Conservation (phyloP, 1,140 invertebrate genomes). For the Platorchestia sp. region DNA sequence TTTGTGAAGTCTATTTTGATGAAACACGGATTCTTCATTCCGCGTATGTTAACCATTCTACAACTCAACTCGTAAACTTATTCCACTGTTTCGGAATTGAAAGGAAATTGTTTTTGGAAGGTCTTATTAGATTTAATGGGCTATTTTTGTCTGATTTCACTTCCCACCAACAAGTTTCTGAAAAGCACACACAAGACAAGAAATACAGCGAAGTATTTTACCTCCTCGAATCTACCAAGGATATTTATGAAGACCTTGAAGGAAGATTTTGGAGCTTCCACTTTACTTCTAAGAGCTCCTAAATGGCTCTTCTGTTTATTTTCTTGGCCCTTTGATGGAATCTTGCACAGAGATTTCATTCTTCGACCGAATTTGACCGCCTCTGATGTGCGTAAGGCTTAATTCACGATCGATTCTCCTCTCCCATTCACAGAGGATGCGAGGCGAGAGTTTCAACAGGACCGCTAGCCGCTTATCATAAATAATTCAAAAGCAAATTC, state of each 20-base stretch:
- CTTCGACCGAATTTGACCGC: not conserved
- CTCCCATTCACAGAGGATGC: not conserved
- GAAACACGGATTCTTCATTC: too few species aligned
- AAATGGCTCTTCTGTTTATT: not conserved
- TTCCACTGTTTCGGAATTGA: too few species aligned
- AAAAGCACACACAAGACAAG: not conserved
- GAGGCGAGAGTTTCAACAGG: not conserved
- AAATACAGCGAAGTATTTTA: not conserved
- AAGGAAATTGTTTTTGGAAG: too few species aligned
- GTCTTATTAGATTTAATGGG: too few species aligned
- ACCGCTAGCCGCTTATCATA: too few species aligned
- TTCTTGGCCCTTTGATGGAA: not conserved
- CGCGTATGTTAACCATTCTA: too few species aligned
- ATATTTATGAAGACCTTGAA: not conserved
- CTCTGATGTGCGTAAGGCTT: not conserved
- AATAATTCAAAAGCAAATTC: too few species aligned
- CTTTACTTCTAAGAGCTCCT: not conserved
- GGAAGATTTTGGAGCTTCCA: not conserved
- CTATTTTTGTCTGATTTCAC: not conserved
- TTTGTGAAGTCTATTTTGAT: too few species aligned
- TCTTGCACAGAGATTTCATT: not conserved
- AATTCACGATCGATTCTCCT: not conserved
- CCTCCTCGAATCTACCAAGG: not conserved
- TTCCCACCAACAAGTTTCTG: not conserved
- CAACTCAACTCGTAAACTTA: too few species aligned